Base-by-base conservation (phyloP, 1,140 invertebrate species). In the Anagrus nilaparvatae region DNA sequence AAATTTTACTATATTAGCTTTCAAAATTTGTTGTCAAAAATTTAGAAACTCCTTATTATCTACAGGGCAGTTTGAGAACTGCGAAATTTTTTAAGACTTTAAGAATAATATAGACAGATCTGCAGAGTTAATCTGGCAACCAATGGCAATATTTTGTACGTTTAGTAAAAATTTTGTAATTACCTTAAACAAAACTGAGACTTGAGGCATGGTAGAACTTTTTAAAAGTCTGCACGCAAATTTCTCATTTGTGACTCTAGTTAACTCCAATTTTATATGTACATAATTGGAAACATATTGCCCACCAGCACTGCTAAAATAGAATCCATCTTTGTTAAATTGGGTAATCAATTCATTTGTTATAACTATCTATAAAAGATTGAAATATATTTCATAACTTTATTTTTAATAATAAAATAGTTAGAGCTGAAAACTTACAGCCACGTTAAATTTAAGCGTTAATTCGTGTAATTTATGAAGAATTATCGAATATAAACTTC, bases 341-440 rank as follows among this genome's bases (percentile, higher is more conserved):
- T 60, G 57, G 9, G 46, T 57, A 13, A 46, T 21, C 25, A 63
- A 44, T 48, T 63, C 60, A 40, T 56, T 61, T 16, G 55, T 52
- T 16, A 63, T 43, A 9, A 62, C 44, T 5, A 55, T 47, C 59
- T 61, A 13, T 8, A 40, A 48, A 46, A 25, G 21, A 37, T 39
- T n/a, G n/a, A n/a, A n/a, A n/a, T n/a, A n/a, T n/a, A n/a, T n/a
- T n/a, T n/a, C n/a, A n/a, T n/a, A n/a, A n/a, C n/a, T n/a, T n/a
- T n/a, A n/a, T n/a, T n/a, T n/a, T n/a, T n/a, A n/a, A n/a, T n/a
- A n/a, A n/a, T n/a, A n/a, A n/a, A n/a, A n/a, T n/a, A n/a, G n/a
- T n/a, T 24, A 41, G 33, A 4, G 44, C 20, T 29, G 34, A 13
- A 24, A 41, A 52, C 46, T 55, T 51, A 61, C 55, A 21, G 47